phyloP scores from a whole-genome alignment of 2,888 invertebrate species.

The Clivina fossor region DNA sequence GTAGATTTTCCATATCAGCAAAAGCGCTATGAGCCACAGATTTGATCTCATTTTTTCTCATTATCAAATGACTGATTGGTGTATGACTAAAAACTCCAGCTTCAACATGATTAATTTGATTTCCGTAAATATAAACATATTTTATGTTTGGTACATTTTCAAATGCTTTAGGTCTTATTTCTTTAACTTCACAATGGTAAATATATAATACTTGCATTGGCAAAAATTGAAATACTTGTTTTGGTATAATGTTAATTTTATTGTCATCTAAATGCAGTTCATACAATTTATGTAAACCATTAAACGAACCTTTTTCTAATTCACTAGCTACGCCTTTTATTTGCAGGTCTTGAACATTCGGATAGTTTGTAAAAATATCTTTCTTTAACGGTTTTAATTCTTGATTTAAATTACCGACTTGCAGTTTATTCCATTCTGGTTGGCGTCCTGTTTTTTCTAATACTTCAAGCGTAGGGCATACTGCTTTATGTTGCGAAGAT shows the following conservation, averaged over 20 bases:
- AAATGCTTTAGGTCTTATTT: constrained; percentile 10
- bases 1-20: constrained; percentile 19
- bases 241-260: constrained; percentile 11
- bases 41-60: constrained; percentile 22
- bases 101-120: constrained; percentile 16
- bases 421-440: constrained; percentile 11
- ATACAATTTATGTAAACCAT: constrained; percentile 16
- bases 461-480: too few relatives aligned
- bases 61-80: constrained; percentile 6
- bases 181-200: constrained; percentile 21
- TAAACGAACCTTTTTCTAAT: constrained; percentile 10
- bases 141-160: constrained; percentile 6
- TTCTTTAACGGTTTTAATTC: constrained; percentile 1
- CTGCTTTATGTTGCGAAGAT: too few relatives aligned
- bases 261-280: constrained; percentile 28
- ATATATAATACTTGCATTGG: constrained; percentile 7
- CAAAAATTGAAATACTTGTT: constrained; percentile 13
- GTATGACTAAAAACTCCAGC: constrained; percentile 15
- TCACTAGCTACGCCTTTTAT: constrained; percentile 19
- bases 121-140: constrained; percentile 8
- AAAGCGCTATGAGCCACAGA: constrained; percentile 17
- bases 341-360: constrained; percentile 21
- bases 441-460: neutral
- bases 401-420: constrained; percentile 10
- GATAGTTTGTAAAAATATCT: constrained; percentile 3